phyloP scores from a whole-genome alignment of 2,888 invertebrate species.

The Kuschelorhynchus macadamiae region DNA sequence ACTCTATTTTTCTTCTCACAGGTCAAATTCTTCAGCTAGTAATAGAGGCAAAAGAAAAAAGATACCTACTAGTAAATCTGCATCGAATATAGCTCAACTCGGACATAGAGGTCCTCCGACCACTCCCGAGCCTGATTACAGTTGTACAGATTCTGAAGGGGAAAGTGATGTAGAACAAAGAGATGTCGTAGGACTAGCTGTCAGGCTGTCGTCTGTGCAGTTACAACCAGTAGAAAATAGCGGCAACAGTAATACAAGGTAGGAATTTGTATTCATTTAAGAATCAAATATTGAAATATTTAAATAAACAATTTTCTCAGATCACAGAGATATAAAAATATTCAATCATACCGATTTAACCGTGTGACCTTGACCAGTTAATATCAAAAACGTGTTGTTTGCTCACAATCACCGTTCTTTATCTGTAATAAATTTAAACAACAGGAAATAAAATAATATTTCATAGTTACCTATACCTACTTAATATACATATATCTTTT shows the following conservation, averaged over 20 bases:
- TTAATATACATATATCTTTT: no score
- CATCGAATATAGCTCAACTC: slow-evolving; percentile 63
- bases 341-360: no score
- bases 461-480: no score
- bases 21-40: slow-evolving; percentile 63
- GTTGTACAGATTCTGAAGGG: slow-evolving; percentile 88
- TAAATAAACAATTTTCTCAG: no score
- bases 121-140: slow-evolving; percentile 94
- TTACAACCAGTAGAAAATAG: slow-evolving; percentile 77
- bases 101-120: slow-evolving; percentile 71
- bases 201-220: slow-evolving; percentile 65
- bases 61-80: slow-evolving; percentile 65
- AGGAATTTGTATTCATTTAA: no score
- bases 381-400: no score
- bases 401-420: no score
- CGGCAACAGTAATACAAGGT: slow-evolving; percentile 83
- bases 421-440: no score
- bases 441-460: no score
- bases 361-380: no score
- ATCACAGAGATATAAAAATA: no score
- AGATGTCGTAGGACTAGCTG: slow-evolving; percentile 71
- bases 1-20: slow-evolving; percentile 31
- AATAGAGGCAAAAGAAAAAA: slow-evolving; percentile 66
- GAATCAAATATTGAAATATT: no score
- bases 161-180: slow-evolving; percentile 69